Percentiles rank a stretch among this genome's conserved stretches.
Evolutionary conservation across 1,140 invertebrate genomes (phyloP).

Genomic region (Drosophila subobscura): DNA sequence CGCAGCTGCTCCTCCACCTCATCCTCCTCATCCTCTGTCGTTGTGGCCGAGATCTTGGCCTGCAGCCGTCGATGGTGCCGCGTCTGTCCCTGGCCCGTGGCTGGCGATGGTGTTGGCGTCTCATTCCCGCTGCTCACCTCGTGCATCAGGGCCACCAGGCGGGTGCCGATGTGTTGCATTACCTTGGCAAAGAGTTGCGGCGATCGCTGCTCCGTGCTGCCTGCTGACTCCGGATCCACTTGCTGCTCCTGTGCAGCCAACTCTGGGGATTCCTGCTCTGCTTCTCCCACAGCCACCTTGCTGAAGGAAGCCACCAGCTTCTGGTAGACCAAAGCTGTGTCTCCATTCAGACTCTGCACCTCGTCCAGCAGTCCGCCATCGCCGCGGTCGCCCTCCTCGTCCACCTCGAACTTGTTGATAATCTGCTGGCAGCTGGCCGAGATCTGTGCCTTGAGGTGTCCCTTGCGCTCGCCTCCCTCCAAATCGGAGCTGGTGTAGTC

Average conservation of each 20-base stretch:
- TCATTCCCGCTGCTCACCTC: constrained; percentile 91
- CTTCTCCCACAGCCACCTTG: constrained; percentile 86
- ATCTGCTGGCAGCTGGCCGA: constrained; percentile 94
- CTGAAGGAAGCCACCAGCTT: constrained; percentile 92
- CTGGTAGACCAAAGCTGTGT: constrained; percentile 93
- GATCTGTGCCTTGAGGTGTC: constrained; percentile 92
- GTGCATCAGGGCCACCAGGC: constrained; percentile 95
- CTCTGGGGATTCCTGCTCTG: background rate
- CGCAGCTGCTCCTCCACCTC: constrained; percentile 65
- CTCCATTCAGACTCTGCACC: constrained; percentile 86
- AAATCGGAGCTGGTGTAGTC: constrained; percentile 95
- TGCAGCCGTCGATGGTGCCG: constrained; percentile 83
- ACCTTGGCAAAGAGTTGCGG: constrained; percentile 95
- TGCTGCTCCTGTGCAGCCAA: constrained; percentile 31
- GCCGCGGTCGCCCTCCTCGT: constrained; percentile 85
- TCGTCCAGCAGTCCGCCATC: constrained; percentile 86
- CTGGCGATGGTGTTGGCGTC: constrained; percentile 84
- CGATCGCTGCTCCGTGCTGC: constrained; percentile 87
- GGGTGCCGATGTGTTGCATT: constrained; percentile 95
- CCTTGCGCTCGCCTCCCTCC: constrained; percentile 88
- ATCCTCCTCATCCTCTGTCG: constrained; percentile 90
- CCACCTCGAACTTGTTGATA: constrained; percentile 91
- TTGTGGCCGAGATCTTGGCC: constrained; percentile 88
- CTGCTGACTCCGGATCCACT: constrained; percentile 42
- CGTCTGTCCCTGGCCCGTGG: constrained; percentile 78